Evolutionary conservation across 2,888 invertebrate genomes (phyloP), one percentile per base, ranked within the genome.

Genomic region (Brachypterus glaber): DNA sequence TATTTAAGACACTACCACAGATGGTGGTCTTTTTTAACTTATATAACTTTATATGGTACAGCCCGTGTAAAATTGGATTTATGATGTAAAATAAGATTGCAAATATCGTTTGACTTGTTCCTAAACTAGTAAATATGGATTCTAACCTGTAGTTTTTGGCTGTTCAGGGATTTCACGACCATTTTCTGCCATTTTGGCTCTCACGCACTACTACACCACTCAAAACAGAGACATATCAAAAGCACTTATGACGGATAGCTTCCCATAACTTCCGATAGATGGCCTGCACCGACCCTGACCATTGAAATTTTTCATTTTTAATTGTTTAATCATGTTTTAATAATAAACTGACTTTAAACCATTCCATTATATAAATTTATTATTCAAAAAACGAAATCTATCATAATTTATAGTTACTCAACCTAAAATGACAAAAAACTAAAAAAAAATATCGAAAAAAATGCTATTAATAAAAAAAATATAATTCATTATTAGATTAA

Each of bases 101-200:
- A 30, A 40, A 45, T 41, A 29, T 27, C 27, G 33, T 30, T 24
- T 24, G 31, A 33, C 26, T 36, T 18, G 15, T 13, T 18, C 25
- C 26, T 18, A 12, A 35, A 37, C 15, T 35, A 37, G 41, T 33
- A 35, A 39, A 24, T 31, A 41, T 50, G 37, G 47, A 41, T 52
- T 51, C 60, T 56, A 59, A 66, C 65, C 64, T 61, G 61, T 51
- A 50, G 58, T 55, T 60, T 61, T 64, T 45, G 60, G 51, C 55
- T 63, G 61, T 55, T 63, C 60, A 47, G 53, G 54, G 55, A 58
- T 58, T 51, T 62, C 60, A 58, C 62, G 62, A 58, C 56, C 62
- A 60, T 62, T 64, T 63, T 66, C 65, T 64, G 64, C 63, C 65
- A 66, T 66, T 63, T 64, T 64, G 59, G 59, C 57, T 57, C 54